Conservation (phyloP, 2,888 invertebrate species). For the Myathropa florea region DNA sequence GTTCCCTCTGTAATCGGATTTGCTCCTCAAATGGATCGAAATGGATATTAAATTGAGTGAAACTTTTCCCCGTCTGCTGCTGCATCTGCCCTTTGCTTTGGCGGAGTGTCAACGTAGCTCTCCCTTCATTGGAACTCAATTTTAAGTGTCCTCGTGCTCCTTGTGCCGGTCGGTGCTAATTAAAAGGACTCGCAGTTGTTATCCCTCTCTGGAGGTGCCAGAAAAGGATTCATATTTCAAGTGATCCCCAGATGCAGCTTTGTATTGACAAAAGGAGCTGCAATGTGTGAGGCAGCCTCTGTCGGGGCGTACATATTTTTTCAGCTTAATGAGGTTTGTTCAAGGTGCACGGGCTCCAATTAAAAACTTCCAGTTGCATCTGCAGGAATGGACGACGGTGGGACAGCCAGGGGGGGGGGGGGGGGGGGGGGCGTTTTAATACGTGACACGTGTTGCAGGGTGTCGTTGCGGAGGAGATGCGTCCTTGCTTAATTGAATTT, state of each 20-base stretch:
- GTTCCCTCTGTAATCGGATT: slow-evolving; percentile 28
- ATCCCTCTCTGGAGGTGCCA: not conserved
- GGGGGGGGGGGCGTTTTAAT: too few species aligned
- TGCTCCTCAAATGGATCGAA: slow-evolving; percentile 28
- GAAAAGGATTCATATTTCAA: not conserved
- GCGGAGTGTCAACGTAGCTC: not conserved
- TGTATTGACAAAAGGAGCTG: slow-evolving; percentile 11
- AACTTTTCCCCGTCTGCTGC: not conserved
- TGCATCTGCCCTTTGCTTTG: not conserved
- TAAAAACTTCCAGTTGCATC: not conserved
- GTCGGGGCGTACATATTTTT: slow-evolving; percentile 39
- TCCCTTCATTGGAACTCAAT: slow-evolving; percentile 3
- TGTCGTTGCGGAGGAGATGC: not conserved
- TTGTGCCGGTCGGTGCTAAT: slow-evolving; percentile 10
- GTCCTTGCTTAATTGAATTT: slow-evolving; percentile 56
- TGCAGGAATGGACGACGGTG: not conserved
- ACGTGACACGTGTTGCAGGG: slow-evolving; percentile 12
- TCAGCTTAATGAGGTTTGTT: slow-evolving; percentile 58
- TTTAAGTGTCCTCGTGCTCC: not conserved
- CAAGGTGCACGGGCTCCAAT: slow-evolving; percentile 59
- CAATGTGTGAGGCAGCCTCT: slow-evolving; percentile 4
- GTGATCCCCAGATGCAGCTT: not conserved
- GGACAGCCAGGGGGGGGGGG: not conserved
- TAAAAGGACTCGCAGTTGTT: not conserved
- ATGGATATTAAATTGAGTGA: slow-evolving; percentile 44